Evolutionary conservation across 2,113 vertebrate genomes (phyloP), one percentile per base, ranked within the genome.

Genomic region (Hassar affinis): DNA sequence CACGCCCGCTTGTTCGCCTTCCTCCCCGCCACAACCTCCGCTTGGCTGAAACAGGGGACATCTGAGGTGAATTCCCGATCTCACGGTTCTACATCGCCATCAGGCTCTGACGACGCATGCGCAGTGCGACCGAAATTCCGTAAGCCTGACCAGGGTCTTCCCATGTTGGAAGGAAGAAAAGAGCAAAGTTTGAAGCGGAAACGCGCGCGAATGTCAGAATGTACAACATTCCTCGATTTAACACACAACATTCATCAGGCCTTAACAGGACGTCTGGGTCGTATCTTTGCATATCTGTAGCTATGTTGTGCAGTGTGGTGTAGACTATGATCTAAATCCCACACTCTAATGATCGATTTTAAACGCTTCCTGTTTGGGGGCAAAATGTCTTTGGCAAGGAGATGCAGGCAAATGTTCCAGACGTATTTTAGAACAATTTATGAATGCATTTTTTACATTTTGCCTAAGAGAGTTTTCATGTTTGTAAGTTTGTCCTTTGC

Each of bases 11-110:
- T 4, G 8, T 51, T 9, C 3, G 17, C 17, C n/a, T 33, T 84
- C 52, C 25, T 79, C 52, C 64, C 61, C 27, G 1, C 10, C 38
- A 35, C 42, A 35, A 56, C 38, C 64, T 35, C 64, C 52, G 15
- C 25, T 62, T 20, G 12, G 42, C 62, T 59, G 52, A 72, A 59
- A 12, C 4, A 54, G 42, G 62, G 35, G 30, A 57, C 62, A 52
- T 57, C 61, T 79, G 66, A 84, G 62, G 52, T 57, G 76, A 82
- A 82, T 82, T 57, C 69, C 56, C 38, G 64, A 79, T 17, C 76
- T 74, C 68, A 18, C 80, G 20, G 20, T 56, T 27, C 75, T 59
- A 69, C 83, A 79, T 78, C 76, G 76, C 83, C 83, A 72, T 61
- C 76, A 17, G 47, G 52, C 54, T 52, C 10, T 0, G 30, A 30